Evolutionary conservation across 2,113 vertebrate species (phyloP).

Genomic region (Muntiacus reevesi): DNA sequence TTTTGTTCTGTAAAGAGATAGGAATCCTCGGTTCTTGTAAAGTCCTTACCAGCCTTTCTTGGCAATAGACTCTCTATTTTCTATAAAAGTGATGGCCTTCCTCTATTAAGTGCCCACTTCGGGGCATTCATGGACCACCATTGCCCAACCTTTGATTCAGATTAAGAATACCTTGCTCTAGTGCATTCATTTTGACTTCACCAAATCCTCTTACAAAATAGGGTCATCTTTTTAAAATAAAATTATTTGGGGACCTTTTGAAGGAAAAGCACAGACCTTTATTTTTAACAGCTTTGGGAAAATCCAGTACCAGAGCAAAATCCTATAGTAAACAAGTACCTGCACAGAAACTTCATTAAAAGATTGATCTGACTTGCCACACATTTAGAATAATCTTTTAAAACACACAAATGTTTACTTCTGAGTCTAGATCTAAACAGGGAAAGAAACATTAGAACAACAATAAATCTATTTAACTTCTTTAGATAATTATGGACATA

Average conservation of each 20-base stretch:
- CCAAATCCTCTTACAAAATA: not conserved
- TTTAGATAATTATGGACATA: not conserved
- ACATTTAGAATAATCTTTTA: not conserved
- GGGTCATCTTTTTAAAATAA: not conserved
- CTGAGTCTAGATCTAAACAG: not conserved
- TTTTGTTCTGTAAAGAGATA: not conserved
- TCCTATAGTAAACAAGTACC: not conserved
- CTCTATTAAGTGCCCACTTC: not conserved
- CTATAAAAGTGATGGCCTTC: not conserved
- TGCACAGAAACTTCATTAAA: not conserved
- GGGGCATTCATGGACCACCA: not conserved
- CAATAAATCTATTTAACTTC: slow-evolving; percentile 9
- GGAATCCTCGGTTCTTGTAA: not conserved
- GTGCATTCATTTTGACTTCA: not conserved
- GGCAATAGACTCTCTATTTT: not conserved
- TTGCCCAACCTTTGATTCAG: not conserved
- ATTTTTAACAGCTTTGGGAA: not conserved
- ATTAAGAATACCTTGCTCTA: not conserved
- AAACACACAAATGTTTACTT: slow-evolving; percentile 8
- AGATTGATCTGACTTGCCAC: not conserved
- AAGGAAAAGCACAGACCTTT: not conserved
- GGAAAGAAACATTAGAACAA: not conserved
- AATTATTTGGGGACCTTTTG: not conserved
- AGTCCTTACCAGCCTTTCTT: not conserved
- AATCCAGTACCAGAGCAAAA: not conserved